Evolutionary conservation across 2,797 vertebrate genomes (phyloP), one percentile per base, ranked within the genome.

Genomic region (Orientallactaga sibirica): DNA sequence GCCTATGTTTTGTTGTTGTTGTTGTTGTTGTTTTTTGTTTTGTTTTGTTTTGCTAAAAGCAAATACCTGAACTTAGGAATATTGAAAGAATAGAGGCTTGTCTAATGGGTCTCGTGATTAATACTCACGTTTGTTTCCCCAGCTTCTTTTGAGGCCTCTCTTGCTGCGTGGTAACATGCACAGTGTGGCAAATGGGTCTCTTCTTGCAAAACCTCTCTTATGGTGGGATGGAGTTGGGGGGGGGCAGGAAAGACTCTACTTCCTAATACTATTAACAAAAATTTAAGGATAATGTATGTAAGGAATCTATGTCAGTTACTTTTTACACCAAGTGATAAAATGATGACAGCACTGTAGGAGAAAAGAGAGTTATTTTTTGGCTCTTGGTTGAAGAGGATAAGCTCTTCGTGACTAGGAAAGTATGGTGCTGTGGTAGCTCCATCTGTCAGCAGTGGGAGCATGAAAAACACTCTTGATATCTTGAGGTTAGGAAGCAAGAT

Each of bases 381-480:
- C 14, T 43, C 27, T n/a, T n/a, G 19, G 11, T 8, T 86, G 15
- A 24, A 20, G 19, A 1, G 37, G 16, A 12, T 41, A 4, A 16
- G 18, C 25, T 27, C 9, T 33, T 74, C 25, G 5, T 5, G 16
- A 10, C 25, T 29, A 9, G 2, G 3, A 61, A 41, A 8, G 5
- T 1, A 2, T 29, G 5, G 5, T 62, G 2, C 1, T 11, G 7
- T 1, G n/a, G 10, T 29, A 73, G 24, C 9, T 37, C 15, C 5
- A 41, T 3, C 3, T 27, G 10, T 48, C 0, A 8, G 11, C 1
- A 8, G 70, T 7, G 6, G 1, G 14, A 24, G 0, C 2, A 9
- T 3, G 16, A 29, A 1, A 24, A 62, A 1, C 5, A 18, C 19
- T 29, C 27, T 15, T 86, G 9, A 74, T 8, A 58, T 4, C 52